Percentiles rank a stretch among this genome's conserved stretches.
These are phyloP conservation scores for Ochotona princeps DNA, from an alignment of 2,113 vertebrate genomes.

Conservation along the genomic window DNA sequence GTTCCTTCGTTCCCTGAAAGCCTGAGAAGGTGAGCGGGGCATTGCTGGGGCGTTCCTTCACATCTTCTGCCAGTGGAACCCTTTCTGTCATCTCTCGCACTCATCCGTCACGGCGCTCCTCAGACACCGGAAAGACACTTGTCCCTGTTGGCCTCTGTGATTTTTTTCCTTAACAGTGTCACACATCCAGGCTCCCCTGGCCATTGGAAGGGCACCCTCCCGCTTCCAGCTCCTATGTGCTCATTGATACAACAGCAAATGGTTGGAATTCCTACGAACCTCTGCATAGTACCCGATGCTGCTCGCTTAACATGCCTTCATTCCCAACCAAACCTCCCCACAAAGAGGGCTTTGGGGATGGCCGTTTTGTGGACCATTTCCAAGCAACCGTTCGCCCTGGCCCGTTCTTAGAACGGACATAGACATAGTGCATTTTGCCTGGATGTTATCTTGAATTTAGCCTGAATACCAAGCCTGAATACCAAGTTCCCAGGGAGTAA, in stretches of 20 bases:
- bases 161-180: neutral
- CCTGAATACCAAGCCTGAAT: neutral
- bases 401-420: neutral
- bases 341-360: neutral
- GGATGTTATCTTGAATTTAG: neutral
- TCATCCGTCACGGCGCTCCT: neutral
- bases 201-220: neutral
- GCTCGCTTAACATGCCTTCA: neutral
- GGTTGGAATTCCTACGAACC: neutral
- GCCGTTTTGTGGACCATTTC: neutral
- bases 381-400: neutral
- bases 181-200: neutral
- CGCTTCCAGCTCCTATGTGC: neutral
- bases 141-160: neutral
- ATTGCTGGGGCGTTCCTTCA: neutral
- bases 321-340: neutral
- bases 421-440: neutral
- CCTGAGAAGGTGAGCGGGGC: neutral
- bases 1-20: neutral
- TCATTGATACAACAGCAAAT: neutral
- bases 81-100: neutral
- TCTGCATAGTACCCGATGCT: neutral
- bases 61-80: neutral
- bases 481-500: neutral
- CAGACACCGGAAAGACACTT: accelerated